Conservation (phyloP, 2,888 invertebrate genomes). For the Petrophora chlorosata region DNA sequence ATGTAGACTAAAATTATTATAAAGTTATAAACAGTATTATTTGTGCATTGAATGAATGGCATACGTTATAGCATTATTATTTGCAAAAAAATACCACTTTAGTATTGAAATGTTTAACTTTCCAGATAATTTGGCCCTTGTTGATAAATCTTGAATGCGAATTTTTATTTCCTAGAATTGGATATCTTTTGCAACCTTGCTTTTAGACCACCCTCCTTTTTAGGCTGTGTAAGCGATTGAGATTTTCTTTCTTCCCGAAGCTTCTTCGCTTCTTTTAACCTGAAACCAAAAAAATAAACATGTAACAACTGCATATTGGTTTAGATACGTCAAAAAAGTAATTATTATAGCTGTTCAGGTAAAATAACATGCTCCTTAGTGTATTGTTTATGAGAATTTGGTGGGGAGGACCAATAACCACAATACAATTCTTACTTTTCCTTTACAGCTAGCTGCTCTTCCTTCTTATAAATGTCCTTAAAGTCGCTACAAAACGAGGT, state of each 20-base stretch:
- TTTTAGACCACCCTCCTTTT: conserved; percentile 86
- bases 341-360: not conserved
- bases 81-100: conserved; percentile 4
- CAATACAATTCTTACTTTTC: conserved; percentile 94
- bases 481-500: conserved; percentile 95
- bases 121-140: not conserved
- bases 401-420: too few relatives aligned
- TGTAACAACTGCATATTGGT: too few relatives aligned
- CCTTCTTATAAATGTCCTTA: conserved; percentile 97
- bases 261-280: conserved; percentile 85
- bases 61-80: conserved; percentile 10
- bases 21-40: too few relatives aligned
- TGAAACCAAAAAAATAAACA: conserved; percentile 51
- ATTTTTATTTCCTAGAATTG: conserved; percentile 63
- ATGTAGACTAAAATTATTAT: too few relatives aligned
- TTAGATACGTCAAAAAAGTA: not conserved
- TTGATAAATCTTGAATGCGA: too few relatives aligned
- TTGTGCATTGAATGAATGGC: conserved; percentile 32
- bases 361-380: too few relatives aligned
- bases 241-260: conserved; percentile 83
- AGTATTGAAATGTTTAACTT: too few relatives aligned
- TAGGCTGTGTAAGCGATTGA: conserved; percentile 80
- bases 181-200: conserved; percentile 85
- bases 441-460: conserved; percentile 92
- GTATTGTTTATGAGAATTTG: too few relatives aligned